phyloP scores from a whole-genome alignment of 2,888 invertebrate genomes.

The Orthosia cruda region DNA sequence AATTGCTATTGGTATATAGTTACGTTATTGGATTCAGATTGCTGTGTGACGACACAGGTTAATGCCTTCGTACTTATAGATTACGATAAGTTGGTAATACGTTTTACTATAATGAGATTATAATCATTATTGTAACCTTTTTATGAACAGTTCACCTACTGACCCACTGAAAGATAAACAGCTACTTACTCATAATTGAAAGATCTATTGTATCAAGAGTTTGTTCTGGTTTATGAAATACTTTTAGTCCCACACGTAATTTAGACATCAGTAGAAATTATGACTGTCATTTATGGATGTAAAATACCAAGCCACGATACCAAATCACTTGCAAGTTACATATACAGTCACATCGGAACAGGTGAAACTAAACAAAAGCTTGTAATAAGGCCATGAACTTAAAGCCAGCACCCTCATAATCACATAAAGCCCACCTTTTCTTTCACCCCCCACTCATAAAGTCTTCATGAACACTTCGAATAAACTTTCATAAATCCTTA shows the following conservation, averaged over 20 bases:
- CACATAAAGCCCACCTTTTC: neutral
- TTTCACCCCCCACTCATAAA: slow-evolving; percentile 38
- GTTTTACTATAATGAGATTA: slow-evolving; percentile 34
- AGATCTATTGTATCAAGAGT: no score
- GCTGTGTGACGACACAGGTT: slow-evolving; percentile 35
- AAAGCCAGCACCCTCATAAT: neutral
- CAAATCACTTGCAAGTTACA: no score
- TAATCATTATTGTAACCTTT: slow-evolving; percentile 18
- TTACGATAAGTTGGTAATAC: neutral
- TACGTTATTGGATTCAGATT: slow-evolving; percentile 42
- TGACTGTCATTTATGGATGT: no score
- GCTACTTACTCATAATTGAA: neutral
- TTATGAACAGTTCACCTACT: slow-evolving; percentile 17
- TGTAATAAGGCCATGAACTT: neutral
- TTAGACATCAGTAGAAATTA: no score
- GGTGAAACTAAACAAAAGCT: no score
- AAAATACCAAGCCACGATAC: no score
- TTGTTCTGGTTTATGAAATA: no score
- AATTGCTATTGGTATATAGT: slow-evolving; percentile 43
- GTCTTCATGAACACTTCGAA: slow-evolving; percentile 56
- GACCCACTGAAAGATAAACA: slow-evolving; percentile 3
- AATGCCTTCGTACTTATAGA: slow-evolving; percentile 12
- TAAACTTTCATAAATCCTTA: slow-evolving; percentile 63
- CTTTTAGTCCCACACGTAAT: no score
- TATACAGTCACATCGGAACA: no score